Percentiles rank a stretch among this genome's conserved stretches.
These are phyloP conservation scores for Dicycla oo DNA, from an alignment of 2,888 invertebrate genomes.

Conservation along the genomic window DNA sequence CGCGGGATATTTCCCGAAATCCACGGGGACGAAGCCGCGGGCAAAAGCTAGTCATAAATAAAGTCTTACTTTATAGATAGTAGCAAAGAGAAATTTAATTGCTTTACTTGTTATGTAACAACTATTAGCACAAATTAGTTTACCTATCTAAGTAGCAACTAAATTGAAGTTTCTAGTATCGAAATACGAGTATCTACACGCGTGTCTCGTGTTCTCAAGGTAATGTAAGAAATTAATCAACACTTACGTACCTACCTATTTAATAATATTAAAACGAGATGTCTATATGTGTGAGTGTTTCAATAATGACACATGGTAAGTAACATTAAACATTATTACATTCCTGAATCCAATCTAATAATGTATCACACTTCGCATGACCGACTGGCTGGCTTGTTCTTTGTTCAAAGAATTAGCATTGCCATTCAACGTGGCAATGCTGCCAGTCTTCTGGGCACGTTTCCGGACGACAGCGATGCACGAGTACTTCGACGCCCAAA, in stretches of 20 bases:
- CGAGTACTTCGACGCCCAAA: too few relatives aligned
- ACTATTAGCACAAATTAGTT: slow-evolving; percentile 14
- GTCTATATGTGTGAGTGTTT: neutral
- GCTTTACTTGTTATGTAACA: neutral
- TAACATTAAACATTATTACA: neutral
- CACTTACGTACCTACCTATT: slow-evolving; percentile 6
- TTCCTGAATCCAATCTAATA: neutral
- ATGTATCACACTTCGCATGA: too few relatives aligned
- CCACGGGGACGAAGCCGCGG: too few relatives aligned
- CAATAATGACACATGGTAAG: neutral
- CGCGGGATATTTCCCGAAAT: too few relatives aligned
- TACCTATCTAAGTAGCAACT: slow-evolving; percentile 29
- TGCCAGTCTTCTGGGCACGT: too few relatives aligned
- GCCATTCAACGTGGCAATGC: too few relatives aligned
- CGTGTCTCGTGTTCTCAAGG: slow-evolving; percentile 3
- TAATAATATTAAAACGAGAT: neutral
- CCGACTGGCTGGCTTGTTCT: too few relatives aligned
- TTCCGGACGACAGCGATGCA: too few relatives aligned
- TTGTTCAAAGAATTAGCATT: too few relatives aligned
- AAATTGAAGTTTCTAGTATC: slow-evolving; percentile 32
- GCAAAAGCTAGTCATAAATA: too few relatives aligned
- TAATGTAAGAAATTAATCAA: slow-evolving; percentile 16
- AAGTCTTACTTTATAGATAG: neutral
- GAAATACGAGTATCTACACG: slow-evolving; percentile 31
- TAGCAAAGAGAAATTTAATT: neutral